These are phyloP conservation scores for Drosophila anceps DNA, from an alignment of 2,888 invertebrate genomes.

Conservation along the genomic window DNA sequence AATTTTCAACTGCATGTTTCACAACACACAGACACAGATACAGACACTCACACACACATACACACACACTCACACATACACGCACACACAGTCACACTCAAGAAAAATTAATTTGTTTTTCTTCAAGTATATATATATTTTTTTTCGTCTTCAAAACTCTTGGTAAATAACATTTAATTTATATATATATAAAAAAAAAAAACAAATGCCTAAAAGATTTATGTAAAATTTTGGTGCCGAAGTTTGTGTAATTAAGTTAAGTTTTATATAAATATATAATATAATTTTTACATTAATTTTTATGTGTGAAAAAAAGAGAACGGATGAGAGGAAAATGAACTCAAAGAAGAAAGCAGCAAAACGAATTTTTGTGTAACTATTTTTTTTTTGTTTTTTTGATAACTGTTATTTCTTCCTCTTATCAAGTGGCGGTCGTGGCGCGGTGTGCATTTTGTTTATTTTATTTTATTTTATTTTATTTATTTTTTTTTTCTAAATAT, in stretches of 20 bases:
- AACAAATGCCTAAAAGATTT: constrained; percentile 36
- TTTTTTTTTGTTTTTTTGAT: neutral
- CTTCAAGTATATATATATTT: constrained; percentile 11
- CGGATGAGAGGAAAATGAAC: neutral
- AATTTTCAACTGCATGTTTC: constrained; percentile 61
- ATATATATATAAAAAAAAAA: constrained; percentile 15
- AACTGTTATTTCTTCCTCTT: neutral
- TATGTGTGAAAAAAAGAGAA: constrained; percentile 22
- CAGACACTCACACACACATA: constrained; percentile 14
- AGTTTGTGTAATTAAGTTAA: constrained; percentile 59
- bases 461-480: constrained; percentile 1
- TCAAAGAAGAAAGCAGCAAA: neutral
- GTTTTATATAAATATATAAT: constrained; percentile 19
- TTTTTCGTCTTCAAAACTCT: constrained; percentile 46
- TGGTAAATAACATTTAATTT: constrained; percentile 76
- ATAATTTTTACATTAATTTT: constrained; percentile 21
- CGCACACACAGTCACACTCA: neutral
- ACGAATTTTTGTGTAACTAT: constrained; percentile 33
- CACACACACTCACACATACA: neutral
- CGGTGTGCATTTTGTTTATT: constrained; percentile 43
- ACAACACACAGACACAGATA: constrained; percentile 20
- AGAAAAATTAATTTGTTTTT: constrained; percentile 12
- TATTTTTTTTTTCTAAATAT: constrained; percentile 5
- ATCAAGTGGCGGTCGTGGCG: constrained; percentile 55
- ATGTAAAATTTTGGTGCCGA: constrained; percentile 57